Conservation (phyloP, 2,797 vertebrate species). For the Sandelia bainsii region DNA sequence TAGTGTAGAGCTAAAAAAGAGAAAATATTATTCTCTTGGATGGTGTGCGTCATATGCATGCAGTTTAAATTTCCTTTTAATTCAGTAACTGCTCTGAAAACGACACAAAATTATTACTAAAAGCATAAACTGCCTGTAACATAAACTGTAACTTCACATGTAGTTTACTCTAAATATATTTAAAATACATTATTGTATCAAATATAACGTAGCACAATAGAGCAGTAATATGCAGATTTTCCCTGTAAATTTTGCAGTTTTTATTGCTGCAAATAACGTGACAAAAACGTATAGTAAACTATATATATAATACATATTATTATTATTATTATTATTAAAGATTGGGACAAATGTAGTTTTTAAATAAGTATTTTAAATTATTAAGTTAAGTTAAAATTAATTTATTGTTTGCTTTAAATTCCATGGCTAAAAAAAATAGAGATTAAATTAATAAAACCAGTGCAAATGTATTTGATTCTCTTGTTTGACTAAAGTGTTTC, state of each 20-base stretch:
- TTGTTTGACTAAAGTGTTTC: background rate
- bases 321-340: background rate
- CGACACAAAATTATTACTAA: background rate
- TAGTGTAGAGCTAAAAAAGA: background rate
- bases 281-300: background rate
- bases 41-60: background rate
- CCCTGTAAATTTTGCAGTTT: background rate
- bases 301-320: background rate
- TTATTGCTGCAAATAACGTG: background rate
- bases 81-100: background rate
- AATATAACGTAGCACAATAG: background rate
- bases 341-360: no score
- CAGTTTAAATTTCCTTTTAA: background rate
- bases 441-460: background rate
- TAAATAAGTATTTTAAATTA: background rate
- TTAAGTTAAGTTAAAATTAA: background rate
- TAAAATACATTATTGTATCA: background rate
- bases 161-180: constrained; percentile 1
- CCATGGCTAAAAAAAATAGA: background rate
- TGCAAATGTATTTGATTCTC: background rate
- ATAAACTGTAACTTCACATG: background rate
- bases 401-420: background rate
- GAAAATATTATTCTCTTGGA: background rate
- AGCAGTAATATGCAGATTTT: background rate
- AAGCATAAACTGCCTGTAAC: background rate